Evolutionary conservation across 2,888 invertebrate species (phyloP), one percentile per base, ranked within the genome.

Genomic region (Cenopis cana): DNA sequence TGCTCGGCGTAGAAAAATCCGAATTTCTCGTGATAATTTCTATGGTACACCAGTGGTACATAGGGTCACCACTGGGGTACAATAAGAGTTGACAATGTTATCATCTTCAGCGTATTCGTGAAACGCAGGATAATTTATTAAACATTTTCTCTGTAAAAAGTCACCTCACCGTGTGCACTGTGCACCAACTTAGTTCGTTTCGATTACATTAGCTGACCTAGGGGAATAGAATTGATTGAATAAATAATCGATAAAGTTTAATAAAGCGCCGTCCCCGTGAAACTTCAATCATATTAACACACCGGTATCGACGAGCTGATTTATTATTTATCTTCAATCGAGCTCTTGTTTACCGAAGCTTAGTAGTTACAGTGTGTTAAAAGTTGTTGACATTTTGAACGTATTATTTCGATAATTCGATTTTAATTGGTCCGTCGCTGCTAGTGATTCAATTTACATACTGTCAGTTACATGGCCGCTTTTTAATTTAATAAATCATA

Each of bases 291-390:
- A 70, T 54, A 65, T 65, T 50, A 69, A 24, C 24, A 41, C 33
- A 33, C 10, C 29, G 60, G 55, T 14, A 61, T 41, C 33, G 65
- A 41, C 46, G 46, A n/a, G 14, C 41, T 36, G 41, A 52, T 70
- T 54, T 70, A 70, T 70, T 70, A 70, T 65, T 70, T 66, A 70
- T 52, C 59, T 59, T 4, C 59, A 59, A 70, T 70, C 59, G 54
- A 17, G 41, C 12, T 8, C n/a, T 41, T 65, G 69, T 69, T 64
- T 69, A 41, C 64, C 18, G n/a, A 65, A 29, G 50, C n/a, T 36
- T 38, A 64, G 46, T 33, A 38, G 12, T 54, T 41, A 55, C 46
- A 54, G 60, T 4, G 46, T 18, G 52, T 9, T 20, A 24, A 12
- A 24, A 24, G 29, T 55, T 36, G 41, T 68, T 61, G 41, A 55